phyloP scores from a whole-genome alignment of 2,113 vertebrate genomes.

The Thermophis baileyi region DNA sequence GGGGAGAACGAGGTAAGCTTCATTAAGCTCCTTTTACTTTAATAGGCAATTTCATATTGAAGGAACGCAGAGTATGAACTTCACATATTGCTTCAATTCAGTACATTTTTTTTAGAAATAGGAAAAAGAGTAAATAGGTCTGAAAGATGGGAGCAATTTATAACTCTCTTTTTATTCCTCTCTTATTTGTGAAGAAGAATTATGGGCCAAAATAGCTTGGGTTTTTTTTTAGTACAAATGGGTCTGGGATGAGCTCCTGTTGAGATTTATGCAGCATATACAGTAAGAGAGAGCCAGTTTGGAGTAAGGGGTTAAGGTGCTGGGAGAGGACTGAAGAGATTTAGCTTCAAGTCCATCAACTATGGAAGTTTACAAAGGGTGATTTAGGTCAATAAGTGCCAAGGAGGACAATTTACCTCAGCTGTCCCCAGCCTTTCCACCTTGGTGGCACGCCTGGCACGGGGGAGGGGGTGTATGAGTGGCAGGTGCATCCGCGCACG shows the following conservation, averaged over 20 bases:
- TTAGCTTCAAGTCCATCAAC: background rate
- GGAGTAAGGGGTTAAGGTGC: background rate
- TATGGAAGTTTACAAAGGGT: background rate
- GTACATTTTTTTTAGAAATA: conserved; percentile 28
- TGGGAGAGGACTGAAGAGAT: background rate
- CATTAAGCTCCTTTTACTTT: conserved; percentile 43
- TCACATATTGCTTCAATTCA: conserved; percentile 28
- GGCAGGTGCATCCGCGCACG: too few relatives aligned
- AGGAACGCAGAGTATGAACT: conserved; percentile 24
- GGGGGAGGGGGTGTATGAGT: too few relatives aligned
- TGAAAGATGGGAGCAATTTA: conserved; percentile 21
- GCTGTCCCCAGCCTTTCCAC: too few relatives aligned
- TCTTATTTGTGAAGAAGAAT: conserved; percentile 15
- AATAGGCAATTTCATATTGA: conserved; percentile 38
- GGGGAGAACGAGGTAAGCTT: background rate
- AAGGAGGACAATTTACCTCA: background rate
- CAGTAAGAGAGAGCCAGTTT: background rate
- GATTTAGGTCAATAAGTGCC: background rate
- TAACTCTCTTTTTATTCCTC: conserved; percentile 17
- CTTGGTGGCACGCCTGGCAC: too few relatives aligned
- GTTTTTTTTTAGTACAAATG: background rate
- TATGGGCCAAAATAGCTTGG: accelerated
- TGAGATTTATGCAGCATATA: background rate
- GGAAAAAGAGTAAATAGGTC: background rate
- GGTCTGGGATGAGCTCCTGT: accelerated